Conservation (phyloP, 2,888 invertebrate genomes). For the Eupithecia centaureata region DNA sequence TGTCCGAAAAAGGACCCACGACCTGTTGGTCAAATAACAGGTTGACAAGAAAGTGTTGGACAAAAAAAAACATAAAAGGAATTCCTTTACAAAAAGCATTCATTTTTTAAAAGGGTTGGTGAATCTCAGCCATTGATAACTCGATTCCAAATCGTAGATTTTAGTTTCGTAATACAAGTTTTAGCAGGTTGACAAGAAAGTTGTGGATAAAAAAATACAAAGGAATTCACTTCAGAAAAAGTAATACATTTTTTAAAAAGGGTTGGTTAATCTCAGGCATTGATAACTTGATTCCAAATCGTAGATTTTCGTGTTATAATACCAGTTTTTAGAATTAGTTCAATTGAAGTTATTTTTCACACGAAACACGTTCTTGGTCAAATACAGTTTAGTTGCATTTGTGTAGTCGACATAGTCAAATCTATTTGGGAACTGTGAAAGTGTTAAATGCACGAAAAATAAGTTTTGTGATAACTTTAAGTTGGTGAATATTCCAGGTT, state of each 20-base stretch:
- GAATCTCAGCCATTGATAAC: conserved; percentile 21
- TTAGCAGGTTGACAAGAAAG: too few species aligned
- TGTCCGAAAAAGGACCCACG: conserved; percentile 22
- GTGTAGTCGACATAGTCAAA: neutral
- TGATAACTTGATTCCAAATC: conserved; percentile 24
- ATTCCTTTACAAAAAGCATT: conserved; percentile 7
- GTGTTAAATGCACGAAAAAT: neutral
- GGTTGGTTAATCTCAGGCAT: conserved; percentile 12
- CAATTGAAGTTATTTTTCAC: conserved; percentile 8
- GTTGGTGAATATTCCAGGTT: too few species aligned
- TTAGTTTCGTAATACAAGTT: conserved; percentile 6
- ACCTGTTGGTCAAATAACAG: conserved; percentile 27
- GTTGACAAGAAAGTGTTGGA: conserved; percentile 20
- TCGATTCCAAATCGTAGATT: conserved; percentile 12
- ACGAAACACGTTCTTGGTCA: neutral
- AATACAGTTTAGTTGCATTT: conserved; percentile 3
- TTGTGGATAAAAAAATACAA: too few species aligned
- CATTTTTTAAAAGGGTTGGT: conserved; percentile 7
- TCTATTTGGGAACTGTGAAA: neutral
- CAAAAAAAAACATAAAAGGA: conserved; percentile 18
- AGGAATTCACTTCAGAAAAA: conserved; percentile 11
- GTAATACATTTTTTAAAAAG: conserved; percentile 1
- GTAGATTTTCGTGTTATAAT: neutral
- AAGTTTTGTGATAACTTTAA: neutral
- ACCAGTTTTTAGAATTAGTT: neutral